phyloP scores from a whole-genome alignment of 92 coral and sea anemone species.

The Siderastrea siderea region DNA sequence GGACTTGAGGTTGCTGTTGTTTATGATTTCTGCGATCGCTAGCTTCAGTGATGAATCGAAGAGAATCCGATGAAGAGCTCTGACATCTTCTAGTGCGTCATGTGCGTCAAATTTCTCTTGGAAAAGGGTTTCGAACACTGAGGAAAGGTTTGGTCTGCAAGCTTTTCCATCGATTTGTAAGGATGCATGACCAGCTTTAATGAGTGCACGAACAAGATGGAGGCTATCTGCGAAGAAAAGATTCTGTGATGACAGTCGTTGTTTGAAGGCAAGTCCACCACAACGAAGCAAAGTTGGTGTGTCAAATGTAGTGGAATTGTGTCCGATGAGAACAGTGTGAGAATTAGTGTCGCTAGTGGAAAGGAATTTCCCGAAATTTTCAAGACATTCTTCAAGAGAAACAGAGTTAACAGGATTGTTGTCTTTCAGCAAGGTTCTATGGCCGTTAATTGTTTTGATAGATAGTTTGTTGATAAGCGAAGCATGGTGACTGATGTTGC shows the following conservation, averaged over 20 bases:
- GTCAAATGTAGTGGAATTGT: slow-evolving; percentile 55
- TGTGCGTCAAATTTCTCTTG: slow-evolving; percentile 57
- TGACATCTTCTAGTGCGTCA: slow-evolving; percentile 64
- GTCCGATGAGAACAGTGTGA: slow-evolving; percentile 17
- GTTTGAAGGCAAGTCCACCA: slow-evolving; percentile 33
- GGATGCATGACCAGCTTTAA: slow-evolving; percentile 28
- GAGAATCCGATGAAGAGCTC: slow-evolving; percentile 52
- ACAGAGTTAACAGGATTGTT: too few species aligned
- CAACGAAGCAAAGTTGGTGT: slow-evolving; percentile 35
- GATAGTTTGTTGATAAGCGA: slow-evolving; percentile 53
- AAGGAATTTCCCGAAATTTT: too few species aligned
- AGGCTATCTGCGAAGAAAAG: slow-evolving; percentile 54
- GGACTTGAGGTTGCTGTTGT: slow-evolving; percentile 33
- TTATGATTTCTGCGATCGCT: slow-evolving; percentile 41
- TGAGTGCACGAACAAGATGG: slow-evolving; percentile 41
- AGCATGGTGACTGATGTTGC: slow-evolving; percentile 40
- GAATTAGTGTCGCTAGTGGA: too few species aligned
- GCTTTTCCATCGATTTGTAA: not conserved
- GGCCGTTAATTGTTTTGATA: slow-evolving; percentile 18
- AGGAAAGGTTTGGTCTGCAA: slow-evolving; percentile 32
- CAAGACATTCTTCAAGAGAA: too few species aligned
- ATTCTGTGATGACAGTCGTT: slow-evolving; percentile 22
- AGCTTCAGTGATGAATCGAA: slow-evolving; percentile 53
- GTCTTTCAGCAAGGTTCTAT: slow-evolving; percentile 37
- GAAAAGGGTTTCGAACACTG: slow-evolving; percentile 28